phyloP scores from a whole-genome alignment of 2,113 vertebrate genomes.

The Halcyon malimbica region DNA sequence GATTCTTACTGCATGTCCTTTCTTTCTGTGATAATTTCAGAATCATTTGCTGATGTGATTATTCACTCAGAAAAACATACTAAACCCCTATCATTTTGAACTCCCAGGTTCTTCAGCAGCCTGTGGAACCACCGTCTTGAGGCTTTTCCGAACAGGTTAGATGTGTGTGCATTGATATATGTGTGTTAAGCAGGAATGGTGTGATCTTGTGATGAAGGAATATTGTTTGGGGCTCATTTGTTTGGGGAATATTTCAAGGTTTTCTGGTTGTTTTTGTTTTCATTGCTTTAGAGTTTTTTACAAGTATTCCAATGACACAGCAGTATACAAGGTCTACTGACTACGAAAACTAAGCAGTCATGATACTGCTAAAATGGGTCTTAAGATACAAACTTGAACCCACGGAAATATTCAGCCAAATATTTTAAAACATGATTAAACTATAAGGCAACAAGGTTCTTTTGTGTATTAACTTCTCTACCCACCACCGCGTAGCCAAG shows the following conservation, averaged over 20 bases:
- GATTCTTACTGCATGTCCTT: neutral
- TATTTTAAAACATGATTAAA: neutral
- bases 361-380: rapidly evolving
- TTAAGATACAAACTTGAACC: neutral
- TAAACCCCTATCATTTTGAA: neutral
- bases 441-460: neutral
- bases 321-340: neutral
- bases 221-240: neutral
- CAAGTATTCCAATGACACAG: neutral
- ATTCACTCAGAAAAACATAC: neutral
- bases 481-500: rapidly evolving
- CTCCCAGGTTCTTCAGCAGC: neutral
- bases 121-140: neutral
- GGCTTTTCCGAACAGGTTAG: neutral
- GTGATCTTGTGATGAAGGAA: neutral
- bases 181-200: neutral
- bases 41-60: neutral
- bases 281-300: neutral
- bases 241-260: neutral
- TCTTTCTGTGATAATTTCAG: neutral
- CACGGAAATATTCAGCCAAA: neutral
- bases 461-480: neutral
- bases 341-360: neutral
- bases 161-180: rapidly evolving
- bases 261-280: neutral